These are phyloP conservation scores for Herpailurus yagouaroundi DNA, from an alignment of 2,113 vertebrate species.

Conservation along the genomic window DNA sequence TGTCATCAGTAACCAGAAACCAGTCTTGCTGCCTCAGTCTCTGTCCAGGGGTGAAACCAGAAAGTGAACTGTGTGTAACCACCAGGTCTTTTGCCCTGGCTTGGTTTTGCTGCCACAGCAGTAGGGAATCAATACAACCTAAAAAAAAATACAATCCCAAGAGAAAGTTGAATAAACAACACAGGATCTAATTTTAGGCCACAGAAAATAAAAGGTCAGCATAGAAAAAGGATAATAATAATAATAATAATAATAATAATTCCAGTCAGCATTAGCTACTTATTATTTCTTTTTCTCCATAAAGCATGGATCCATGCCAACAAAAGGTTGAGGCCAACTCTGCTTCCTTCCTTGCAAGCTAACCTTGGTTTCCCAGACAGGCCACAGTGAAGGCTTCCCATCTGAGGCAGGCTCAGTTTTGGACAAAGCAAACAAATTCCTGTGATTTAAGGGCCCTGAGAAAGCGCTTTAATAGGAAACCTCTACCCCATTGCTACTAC, in stretches of 20 bases:
- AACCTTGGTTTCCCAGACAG: not conserved
- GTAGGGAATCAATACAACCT: not conserved
- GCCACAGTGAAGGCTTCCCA: not conserved
- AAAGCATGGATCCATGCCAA: not conserved
- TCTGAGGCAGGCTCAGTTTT: not conserved
- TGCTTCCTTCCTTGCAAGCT: not conserved
- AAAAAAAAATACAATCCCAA: not conserved
- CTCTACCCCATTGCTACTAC: too few relatives aligned
- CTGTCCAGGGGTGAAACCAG: not conserved
- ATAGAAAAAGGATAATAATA: not conserved
- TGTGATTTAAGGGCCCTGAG: not conserved
- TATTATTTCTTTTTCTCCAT: not conserved
- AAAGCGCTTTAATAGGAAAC: not conserved
- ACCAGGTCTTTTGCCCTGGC: not conserved
- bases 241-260: not conserved
- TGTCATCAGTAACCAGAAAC: not conserved
- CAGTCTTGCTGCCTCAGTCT: accelerated
- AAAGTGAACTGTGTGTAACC: not conserved
- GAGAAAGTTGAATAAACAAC: slow-evolving; percentile 1
- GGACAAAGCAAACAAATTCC: not conserved
- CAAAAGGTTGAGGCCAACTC: not conserved
- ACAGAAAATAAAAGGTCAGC: slow-evolving; percentile 44
- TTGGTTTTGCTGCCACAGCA: not conserved
- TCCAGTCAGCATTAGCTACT: not conserved
- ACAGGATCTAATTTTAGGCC: slow-evolving; percentile 41